Evolutionary conservation across 1,140 invertebrate genomes (phyloP).

Genomic region (Rhynchophorus ferrugineus): DNA sequence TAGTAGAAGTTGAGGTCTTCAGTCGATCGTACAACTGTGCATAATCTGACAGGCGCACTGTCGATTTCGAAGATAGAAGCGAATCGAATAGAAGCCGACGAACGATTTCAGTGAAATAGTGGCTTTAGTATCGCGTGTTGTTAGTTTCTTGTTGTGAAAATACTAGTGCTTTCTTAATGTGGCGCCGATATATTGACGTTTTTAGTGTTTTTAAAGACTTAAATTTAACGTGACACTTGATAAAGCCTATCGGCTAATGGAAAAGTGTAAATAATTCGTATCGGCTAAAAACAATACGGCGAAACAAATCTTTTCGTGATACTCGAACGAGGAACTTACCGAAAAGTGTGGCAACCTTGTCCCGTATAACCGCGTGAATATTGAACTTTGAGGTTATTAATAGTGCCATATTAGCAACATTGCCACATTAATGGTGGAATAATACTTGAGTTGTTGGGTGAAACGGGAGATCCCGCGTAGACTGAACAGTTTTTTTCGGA

Average conservation of each 20-base stretch:
- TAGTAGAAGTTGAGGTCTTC: too few relatives aligned
- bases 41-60: too few relatives aligned
- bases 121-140: background rate
- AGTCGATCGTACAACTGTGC: too few relatives aligned
- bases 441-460: background rate
- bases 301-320: constrained; percentile 10
- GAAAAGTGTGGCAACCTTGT: constrained; percentile 9
- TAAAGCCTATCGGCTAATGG: too few relatives aligned
- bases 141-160: background rate
- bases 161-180: background rate
- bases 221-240: background rate
- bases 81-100: too few relatives aligned
- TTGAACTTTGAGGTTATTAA: constrained; percentile 11
- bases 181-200: background rate
- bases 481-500: background rate
- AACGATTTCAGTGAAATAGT: too few relatives aligned
- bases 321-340: constrained; percentile 1
- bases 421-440: constrained; percentile 1
- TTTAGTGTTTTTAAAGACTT: background rate
- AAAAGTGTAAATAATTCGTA: constrained; percentile 3
- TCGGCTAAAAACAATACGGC: constrained; percentile 18
- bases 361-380: background rate
- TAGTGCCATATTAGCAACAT: constrained; percentile 1
- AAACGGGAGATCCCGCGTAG: background rate
- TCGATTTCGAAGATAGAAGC: too few relatives aligned